Evolutionary conservation across 2,113 vertebrate genomes (phyloP), one percentile per base, ranked within the genome.

Genomic region (Gasterosteus aculeatus): DNA sequence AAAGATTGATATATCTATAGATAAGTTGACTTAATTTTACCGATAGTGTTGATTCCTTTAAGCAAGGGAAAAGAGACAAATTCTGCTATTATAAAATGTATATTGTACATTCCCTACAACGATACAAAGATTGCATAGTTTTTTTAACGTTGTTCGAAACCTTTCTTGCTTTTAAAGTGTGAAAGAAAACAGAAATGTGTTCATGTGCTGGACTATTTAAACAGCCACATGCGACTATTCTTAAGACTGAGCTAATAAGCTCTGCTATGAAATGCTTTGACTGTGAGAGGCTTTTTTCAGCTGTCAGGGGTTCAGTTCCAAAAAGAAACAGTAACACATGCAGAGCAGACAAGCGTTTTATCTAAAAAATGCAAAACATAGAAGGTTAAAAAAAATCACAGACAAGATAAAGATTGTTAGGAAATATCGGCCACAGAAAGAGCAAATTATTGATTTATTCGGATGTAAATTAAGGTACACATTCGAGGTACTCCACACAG

Each of bases 171-270:
- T 46, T 41, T 60, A n/a, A 54, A 69, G 49, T 44, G 14, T 51
- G 7, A 51, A 57, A 65, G 4, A 19, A 12, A 15, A 51, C 1
- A 53, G 33, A 62, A 57, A 67, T 7, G 2, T 65, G n/a, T 59
- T 71, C n/a, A 9, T 0, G 3, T 59, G 15, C 18, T 22, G 41
- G n/a, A 19, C 16, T 26, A 51, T 67, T 62, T 49, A 39, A 67
- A 58, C 60, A 19, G 49, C 10, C 33, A 53, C 72, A 69, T 65
- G 33, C 33, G 57, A n/a, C 84, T 79, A 61, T 76, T 79, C 54
- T 49, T 39, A 47, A 68, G 22, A 51, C 42, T 72, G 44, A 72
- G 53, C 69, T 63, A 69, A 72, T 42, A 33, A 2, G 42, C 16
- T 53, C 7, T 31, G 35, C 65, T 31, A 3, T 70, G 53, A 59